Evolutionary conservation across 2,797 vertebrate species (phyloP).

Genomic region (Pogonophryne albipinna): DNA sequence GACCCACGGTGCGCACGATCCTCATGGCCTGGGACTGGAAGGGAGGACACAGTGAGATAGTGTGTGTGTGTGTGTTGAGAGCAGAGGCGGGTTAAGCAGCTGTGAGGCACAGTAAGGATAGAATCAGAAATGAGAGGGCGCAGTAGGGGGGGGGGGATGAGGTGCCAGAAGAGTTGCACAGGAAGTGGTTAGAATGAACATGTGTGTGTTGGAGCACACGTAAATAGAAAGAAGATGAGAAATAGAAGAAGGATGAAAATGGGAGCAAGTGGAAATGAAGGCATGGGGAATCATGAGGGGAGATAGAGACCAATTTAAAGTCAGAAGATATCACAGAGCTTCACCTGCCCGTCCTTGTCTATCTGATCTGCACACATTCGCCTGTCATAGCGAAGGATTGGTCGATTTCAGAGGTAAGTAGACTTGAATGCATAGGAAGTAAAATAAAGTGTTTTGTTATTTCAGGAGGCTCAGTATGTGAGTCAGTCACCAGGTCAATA

Average conservation of each 20-base stretch:
- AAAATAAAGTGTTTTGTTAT: constrained; percentile 34
- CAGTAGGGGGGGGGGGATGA: constrained; percentile 26
- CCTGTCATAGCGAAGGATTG: constrained; percentile 70
- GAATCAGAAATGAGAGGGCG: constrained; percentile 5
- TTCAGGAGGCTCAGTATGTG: constrained; percentile 26
- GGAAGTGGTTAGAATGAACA: not conserved
- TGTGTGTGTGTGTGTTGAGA: constrained; percentile 16
- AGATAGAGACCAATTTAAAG: constrained; percentile 38
- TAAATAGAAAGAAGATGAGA: constrained; percentile 7
- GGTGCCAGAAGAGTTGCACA: constrained; percentile 7
- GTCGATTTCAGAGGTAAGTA: constrained; percentile 51
- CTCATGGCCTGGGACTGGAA: constrained; percentile 96
- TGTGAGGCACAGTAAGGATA: constrained; percentile 34
- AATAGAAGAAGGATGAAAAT: constrained; percentile 9
- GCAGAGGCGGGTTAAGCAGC: constrained; percentile 1
- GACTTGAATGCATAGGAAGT: constrained; percentile 16
- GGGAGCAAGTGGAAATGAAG: constrained; percentile 21
- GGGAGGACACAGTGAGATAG: constrained; percentile 10
- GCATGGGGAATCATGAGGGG: not conserved
- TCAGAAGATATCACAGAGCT: constrained; percentile 14
- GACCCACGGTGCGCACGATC: constrained; percentile 95
- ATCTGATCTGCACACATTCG: constrained; percentile 25
- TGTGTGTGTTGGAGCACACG: constrained; percentile 7
- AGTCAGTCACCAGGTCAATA: constrained; percentile 24
- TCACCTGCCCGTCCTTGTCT: constrained; percentile 37